phyloP scores from a whole-genome alignment of 2,113 vertebrate species.

The Bothrops jararaca region DNA sequence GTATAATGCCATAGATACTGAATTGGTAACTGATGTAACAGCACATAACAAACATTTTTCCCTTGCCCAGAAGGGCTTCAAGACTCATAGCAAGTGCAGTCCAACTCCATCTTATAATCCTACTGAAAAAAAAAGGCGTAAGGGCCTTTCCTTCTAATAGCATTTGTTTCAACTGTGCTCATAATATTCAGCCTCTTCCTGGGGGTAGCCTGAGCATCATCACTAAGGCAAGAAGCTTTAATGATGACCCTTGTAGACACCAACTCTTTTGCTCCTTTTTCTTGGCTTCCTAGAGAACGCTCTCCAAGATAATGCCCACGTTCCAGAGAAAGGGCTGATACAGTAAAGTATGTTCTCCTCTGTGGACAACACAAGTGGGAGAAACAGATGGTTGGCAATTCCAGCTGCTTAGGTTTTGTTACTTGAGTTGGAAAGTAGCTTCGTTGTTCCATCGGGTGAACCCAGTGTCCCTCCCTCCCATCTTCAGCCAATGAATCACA shows the following conservation, averaged over 20 bases:
- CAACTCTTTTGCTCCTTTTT: neutral
- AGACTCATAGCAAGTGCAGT: neutral
- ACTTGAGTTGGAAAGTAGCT: too few relatives aligned
- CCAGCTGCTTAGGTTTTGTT: neutral
- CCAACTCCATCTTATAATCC: neutral
- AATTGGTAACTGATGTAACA: neutral
- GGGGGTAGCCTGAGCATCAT: neutral
- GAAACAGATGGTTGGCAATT: neutral
- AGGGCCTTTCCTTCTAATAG: neutral
- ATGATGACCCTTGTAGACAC: neutral
- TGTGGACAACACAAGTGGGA: neutral
- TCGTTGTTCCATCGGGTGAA: neutral
- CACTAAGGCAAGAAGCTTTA: neutral
- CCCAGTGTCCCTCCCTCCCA: neutral
- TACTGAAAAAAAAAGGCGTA: neutral
- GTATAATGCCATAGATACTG: neutral
- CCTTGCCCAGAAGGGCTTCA: neutral
- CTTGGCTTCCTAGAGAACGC: neutral
- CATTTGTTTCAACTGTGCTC: neutral
- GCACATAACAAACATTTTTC: neutral
- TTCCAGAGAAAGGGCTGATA: neutral
- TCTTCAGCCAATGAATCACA: conserved; percentile 9
- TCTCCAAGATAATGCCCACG: neutral
- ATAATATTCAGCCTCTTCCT: neutral
- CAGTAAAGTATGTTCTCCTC: neutral